A percentile compares a stretch with the other conserved stretches of the same genome.
phyloP scores from a whole-genome alignment of 2,888 invertebrate species.

The Nasonovia ribisnigri region DNA sequence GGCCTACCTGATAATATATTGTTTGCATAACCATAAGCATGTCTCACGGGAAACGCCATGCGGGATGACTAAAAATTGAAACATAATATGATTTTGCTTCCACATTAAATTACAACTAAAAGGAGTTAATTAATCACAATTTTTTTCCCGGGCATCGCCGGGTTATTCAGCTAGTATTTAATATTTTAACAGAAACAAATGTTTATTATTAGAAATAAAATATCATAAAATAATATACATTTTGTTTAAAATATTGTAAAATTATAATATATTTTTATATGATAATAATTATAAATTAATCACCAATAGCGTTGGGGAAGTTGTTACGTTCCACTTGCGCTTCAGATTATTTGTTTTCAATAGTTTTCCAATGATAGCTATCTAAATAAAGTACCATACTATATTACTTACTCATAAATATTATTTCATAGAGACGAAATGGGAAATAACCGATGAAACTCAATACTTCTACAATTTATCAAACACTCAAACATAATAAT shows the following conservation, averaged over 20 bases:
- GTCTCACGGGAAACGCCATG: no score
- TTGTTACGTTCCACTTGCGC: no score
- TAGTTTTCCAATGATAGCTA: not conserved
- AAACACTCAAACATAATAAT: not conserved
- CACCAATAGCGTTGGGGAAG: not conserved
- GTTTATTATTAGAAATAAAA: not conserved
- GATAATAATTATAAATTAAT: no score
- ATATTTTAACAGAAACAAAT: not conserved
- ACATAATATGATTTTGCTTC: no score
- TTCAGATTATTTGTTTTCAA: not conserved
- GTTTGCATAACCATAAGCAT: no score
- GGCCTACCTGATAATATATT: no score
- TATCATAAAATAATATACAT: not conserved
- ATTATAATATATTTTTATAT: not conserved
- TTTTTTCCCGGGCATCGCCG: no score
- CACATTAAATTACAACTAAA: no score
- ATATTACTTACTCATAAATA: no score
- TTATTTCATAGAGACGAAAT: not conserved
- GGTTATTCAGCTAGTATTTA: no score
- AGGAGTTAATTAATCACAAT: no score
- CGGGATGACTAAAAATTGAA: no score
- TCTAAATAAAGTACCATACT: not conserved
- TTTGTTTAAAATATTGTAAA: not conserved
- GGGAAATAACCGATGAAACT: not conserved
- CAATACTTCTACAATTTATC: not conserved